Evolutionary conservation across 2,888 invertebrate species (phyloP), one percentile per base, ranked within the genome.

Genomic region (Macrosiphum euphorbiae): DNA sequence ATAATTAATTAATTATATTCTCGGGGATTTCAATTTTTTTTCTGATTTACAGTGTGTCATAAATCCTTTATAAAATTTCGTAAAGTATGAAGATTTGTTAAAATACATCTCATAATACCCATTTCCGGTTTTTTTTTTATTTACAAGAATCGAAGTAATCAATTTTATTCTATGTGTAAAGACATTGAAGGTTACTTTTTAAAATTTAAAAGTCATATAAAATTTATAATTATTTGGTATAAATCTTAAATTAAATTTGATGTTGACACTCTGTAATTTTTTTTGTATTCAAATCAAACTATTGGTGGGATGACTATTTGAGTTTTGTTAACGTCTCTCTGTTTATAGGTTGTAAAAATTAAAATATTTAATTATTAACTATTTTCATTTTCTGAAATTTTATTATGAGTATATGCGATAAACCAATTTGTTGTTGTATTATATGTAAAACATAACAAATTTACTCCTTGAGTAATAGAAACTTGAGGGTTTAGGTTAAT

Each of bases 211-310:
- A 20, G 78, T 78, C 35, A 16, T 16, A 20, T 78, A 26, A 35
- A 35, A 35, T 78, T 78, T 78, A 20, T 8, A 35, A 58, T 44
- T 28, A 44, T 24, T 24, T 52, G 10, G 3, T 52, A 35, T 52
- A 52, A 67, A 67, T 90, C 1, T 90, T 28, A 55, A 91, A 55
- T 84, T 85, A 41, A 91, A 86, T 28, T 50, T 41, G 28, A 41
- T 67, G 11, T 87, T 61, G 92, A 92, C 87, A 92, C 88, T 28
- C 52, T 67, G 88, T 92, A 92, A 44, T 67, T 35, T 58, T n/a
- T 50, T 87, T 67, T 92, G 87, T 92, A 52, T 41, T 78, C 61
- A 67, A 67, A 50, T 47, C 61, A 61, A 61, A 86, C 10, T 67
- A 61, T 55, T 78, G n/a, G 52, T 55, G 67, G 92, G 78, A 28